phyloP scores from a whole-genome alignment of 2,888 invertebrate species.

The Theretra japonica region DNA sequence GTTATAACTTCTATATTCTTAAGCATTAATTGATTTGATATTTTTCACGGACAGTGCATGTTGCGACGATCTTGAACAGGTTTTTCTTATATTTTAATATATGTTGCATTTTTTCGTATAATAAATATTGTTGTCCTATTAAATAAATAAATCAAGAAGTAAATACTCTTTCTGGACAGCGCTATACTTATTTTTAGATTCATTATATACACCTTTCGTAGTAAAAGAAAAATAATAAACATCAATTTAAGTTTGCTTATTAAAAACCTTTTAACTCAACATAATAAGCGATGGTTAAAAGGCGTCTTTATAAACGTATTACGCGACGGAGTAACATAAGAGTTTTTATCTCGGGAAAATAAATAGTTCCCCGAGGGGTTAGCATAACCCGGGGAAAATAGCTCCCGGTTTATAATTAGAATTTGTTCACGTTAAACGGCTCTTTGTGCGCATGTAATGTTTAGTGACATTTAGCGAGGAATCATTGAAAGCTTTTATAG shows the following conservation, averaged over 20 bases:
- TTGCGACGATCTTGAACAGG: too few relatives aligned
- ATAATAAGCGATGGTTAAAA: not conserved
- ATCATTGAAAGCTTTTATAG: not conserved
- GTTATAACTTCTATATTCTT: too few relatives aligned
- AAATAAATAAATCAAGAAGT: too few relatives aligned
- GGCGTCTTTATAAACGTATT: not conserved
- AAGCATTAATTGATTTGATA: too few relatives aligned
- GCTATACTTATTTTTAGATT: too few relatives aligned
- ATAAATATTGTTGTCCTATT: too few relatives aligned
- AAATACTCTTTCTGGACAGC: too few relatives aligned
- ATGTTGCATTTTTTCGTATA: too few relatives aligned
- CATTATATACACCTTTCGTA: too few relatives aligned
- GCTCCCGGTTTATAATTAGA: slow-evolving; percentile 16
- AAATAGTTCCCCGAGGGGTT: not conserved
- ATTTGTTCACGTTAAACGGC: slow-evolving; percentile 7
- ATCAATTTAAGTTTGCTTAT: not conserved
- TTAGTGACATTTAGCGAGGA: slow-evolving; percentile 8
- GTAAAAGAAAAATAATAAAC: not conserved
- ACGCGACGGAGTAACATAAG: not conserved
- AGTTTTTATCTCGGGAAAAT: not conserved
- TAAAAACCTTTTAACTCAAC: not conserved
- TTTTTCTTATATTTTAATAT: too few relatives aligned
- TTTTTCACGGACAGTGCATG: too few relatives aligned
- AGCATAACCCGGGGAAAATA: not conserved
- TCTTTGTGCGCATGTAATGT: slow-evolving; percentile 1